Percentiles rank a stretch among this genome's conserved stretches.
Conservation (phyloP, 2,888 invertebrate genomes). For the Suillia variegata region DNA sequence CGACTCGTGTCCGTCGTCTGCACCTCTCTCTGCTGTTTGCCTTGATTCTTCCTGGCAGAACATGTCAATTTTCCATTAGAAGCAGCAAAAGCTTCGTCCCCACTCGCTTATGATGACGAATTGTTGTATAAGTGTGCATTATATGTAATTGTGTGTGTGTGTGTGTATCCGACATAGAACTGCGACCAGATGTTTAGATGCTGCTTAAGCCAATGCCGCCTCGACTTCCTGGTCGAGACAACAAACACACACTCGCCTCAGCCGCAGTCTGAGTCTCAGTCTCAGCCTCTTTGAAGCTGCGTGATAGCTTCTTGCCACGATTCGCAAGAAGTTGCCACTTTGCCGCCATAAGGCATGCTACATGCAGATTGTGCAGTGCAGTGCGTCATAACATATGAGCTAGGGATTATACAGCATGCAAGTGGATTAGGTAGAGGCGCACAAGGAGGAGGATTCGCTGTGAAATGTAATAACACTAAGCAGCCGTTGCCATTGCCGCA, state of each 20-base stretch:
- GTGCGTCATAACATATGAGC: not conserved
- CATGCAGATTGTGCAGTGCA: not conserved
- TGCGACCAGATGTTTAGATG: not conserved
- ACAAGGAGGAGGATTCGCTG: no score
- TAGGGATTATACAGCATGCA: no score
- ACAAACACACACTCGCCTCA: no score
- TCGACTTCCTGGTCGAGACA: not conserved
- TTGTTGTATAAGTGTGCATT: not conserved
- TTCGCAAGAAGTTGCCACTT: no score
- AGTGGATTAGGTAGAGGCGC: no score
- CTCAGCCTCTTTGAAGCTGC: no score
- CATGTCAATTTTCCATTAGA: constrained; percentile 26
- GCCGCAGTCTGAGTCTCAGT: no score
- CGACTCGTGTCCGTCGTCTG: not conserved
- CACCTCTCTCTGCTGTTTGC: constrained; percentile 7
- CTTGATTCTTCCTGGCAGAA: no score
- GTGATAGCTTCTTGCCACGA: no score
- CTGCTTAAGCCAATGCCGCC: not conserved
- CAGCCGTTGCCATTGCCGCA: no score
- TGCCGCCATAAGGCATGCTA: not conserved
- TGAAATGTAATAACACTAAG: no score
- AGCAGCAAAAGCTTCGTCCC: not conserved
- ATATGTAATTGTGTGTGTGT: not conserved
- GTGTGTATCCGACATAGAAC: no score
- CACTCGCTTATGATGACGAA: not conserved